A percentile compares a stretch with the other conserved stretches of the same genome.
Conservation (phyloP, 1,140 invertebrate species). For the Neodiprion lecontei region DNA sequence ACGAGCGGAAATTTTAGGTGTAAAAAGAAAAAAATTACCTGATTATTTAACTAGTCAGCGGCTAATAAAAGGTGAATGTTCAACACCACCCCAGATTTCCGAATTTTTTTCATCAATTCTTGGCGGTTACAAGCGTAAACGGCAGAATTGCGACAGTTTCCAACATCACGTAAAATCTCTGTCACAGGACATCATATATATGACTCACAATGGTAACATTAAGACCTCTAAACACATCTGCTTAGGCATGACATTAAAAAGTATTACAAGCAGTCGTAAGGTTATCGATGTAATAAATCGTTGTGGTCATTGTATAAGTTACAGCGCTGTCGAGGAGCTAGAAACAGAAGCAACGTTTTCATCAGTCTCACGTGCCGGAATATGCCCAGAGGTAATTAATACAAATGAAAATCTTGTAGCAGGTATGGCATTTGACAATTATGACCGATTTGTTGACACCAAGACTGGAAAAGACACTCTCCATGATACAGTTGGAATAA, state of each 20-base stretch:
- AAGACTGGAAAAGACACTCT: background rate
- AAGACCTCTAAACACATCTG: background rate
- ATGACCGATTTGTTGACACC: background rate
- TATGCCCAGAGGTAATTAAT: slow-evolving; percentile 16
- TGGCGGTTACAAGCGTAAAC: background rate
- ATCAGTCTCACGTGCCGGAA: background rate
- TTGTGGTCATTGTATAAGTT: slow-evolving; percentile 21
- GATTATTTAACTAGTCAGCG: background rate
- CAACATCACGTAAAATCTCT: background rate
- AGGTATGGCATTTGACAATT: background rate
- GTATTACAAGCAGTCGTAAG: slow-evolving; percentile 20
- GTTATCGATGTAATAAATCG: slow-evolving; percentile 21
- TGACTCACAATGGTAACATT: background rate
- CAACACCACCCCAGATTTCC: background rate
- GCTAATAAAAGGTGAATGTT: background rate
- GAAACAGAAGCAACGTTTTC: slow-evolving; percentile 18
- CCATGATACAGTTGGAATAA: slow-evolving; percentile 8
- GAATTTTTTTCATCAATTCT: background rate
- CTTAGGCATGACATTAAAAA: background rate
- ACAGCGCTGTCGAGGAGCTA: slow-evolving; percentile 18
- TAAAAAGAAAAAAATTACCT: background rate
- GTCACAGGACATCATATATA: background rate
- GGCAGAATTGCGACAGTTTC: background rate
- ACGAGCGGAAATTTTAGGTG: background rate
- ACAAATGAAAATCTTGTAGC: background rate